Base-by-base conservation (phyloP, 2,797 vertebrate species). In the Phrynocephalus forsythii region DNA sequence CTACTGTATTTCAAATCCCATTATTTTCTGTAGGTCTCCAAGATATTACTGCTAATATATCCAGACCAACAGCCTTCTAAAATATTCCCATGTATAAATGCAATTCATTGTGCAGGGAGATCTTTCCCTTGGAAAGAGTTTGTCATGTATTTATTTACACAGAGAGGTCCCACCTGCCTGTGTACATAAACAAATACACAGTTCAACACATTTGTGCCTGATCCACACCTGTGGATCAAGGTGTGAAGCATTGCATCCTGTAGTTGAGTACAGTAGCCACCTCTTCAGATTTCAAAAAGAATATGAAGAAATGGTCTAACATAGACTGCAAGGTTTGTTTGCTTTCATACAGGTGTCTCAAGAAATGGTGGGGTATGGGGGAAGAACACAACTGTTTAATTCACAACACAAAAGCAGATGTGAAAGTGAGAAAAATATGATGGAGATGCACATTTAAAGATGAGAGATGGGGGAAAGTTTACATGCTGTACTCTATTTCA, bases 401-500 rank as follows among this genome's bases (percentile, higher is more conserved):
- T 91, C 7, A 73, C 89, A 83, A 87, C 30, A 88, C 60, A 86
- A 91, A 92, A 92, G 73, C 30, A 15, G 76, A 66, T 78, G 87
- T 16, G 38, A 69, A 30, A 8, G 72, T 48, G 85, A 9, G 88
- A 56, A 86, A 92, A 87, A 88, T 30, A 52, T 86, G 56, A 87
- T 86, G 87, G 44, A 48, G 88, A 84, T 77, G 76, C 68, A 90
- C 90, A 87, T 94, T 92, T 92, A 86, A 4, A 0, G 85, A 28
- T 89, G 87, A 88, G 85, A 73, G 79, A 88, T 86, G 90, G 89
- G 60, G 48, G 90, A 90, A 93, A 93, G 93, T 95, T 95, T 95
- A 88, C 91, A 87, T 90, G 90, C 86, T 92, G 91, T 89, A 88
- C 83, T 92, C 90, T 93, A 52, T 81, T 95, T 91, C 92, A 95